phyloP scores from a whole-genome alignment of 2,888 invertebrate genomes.

The Notodonta ziczac region DNA sequence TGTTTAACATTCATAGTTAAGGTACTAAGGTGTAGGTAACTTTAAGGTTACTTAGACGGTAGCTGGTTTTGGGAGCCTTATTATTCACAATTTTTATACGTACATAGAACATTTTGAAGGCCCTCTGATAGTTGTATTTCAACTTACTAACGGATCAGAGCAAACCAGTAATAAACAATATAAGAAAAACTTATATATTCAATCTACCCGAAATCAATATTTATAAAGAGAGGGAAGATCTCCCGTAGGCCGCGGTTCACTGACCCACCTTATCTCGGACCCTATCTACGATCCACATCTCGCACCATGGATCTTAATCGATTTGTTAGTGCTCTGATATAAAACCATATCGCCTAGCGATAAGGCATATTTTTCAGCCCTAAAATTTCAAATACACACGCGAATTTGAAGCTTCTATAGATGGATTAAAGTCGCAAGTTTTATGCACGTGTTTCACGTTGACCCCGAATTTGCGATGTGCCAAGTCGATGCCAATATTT shows the following conservation, averaged over 20 bases:
- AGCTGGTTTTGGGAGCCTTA: no score
- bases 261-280: conserved; percentile 73
- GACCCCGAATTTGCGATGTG: conserved; percentile 55
- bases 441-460: conserved; percentile 29
- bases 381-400: conserved; percentile 23
- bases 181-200: no score
- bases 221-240: conserved; percentile 34
- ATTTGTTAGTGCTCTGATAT: conserved; percentile 50
- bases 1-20: not conserved
- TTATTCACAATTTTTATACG: no score
- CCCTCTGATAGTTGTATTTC: no score
- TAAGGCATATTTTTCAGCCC: conserved; percentile 49
- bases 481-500: conserved; percentile 66
- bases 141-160: no score
- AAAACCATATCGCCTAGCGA: conserved; percentile 52
- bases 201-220: no score
- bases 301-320: conserved; percentile 58
- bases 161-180: no score
- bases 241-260: conserved; percentile 59
- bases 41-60: no score
- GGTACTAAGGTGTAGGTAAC: no score
- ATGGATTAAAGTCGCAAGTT: conserved; percentile 38
- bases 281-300: conserved; percentile 69
- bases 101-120: no score
- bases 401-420: conserved; percentile 37